These are phyloP conservation scores for Pachyramphus minor DNA, from an alignment of 2,113 vertebrate species.

Conservation along the genomic window DNA sequence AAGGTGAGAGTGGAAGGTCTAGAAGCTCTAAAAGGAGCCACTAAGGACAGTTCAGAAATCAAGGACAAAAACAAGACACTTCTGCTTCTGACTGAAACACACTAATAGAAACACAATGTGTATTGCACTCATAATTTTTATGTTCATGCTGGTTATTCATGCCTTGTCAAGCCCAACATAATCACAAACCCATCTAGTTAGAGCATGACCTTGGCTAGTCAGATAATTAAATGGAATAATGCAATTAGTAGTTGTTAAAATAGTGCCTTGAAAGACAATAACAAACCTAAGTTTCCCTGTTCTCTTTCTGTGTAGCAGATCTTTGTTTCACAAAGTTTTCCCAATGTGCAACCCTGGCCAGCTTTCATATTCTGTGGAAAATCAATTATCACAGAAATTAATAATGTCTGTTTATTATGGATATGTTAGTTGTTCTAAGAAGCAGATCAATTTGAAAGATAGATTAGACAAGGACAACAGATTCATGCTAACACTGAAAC, in stretches of 20 bases:
- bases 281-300: not conserved
- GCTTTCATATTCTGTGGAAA: not conserved
- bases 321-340: not conserved
- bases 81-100: not conserved
- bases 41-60: not conserved
- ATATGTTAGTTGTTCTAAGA: not conserved
- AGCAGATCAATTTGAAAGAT: slow-evolving; percentile 19
- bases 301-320: not conserved
- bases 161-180: not conserved
- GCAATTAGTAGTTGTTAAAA: not conserved
- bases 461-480: slow-evolving; percentile 26
- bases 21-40: not conserved
- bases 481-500: not conserved
- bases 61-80: not conserved
- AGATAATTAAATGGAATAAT: not conserved
- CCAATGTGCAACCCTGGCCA: not conserved
- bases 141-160: not conserved
- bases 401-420: not conserved
- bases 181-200: not conserved
- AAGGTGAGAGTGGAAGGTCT: not conserved
- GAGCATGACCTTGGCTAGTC: not conserved
- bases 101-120: not conserved
- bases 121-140: not conserved
- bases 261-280: not conserved
- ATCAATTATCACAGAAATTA: slow-evolving; percentile 15